Percentiles rank a stretch among this genome's conserved stretches.
Evolutionary conservation across 2,797 vertebrate genomes (phyloP).

Genomic region (Lerista edwardsae): DNA sequence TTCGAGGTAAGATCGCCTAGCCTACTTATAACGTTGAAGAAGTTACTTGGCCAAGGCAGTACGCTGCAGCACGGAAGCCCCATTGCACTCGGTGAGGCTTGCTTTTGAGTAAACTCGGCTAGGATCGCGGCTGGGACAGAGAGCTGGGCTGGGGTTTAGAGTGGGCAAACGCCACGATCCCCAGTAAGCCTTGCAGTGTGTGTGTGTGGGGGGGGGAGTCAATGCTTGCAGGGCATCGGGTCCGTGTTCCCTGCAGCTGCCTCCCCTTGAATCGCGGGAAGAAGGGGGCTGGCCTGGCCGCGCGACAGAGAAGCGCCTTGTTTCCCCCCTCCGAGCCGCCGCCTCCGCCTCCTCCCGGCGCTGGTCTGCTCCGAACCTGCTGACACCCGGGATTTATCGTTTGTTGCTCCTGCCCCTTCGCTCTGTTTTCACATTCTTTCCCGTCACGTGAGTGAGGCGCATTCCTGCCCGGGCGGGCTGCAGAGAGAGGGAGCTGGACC

Average conservation of each 20-base stretch:
- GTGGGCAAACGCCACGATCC: no score
- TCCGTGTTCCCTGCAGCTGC: neutral
- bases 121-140: neutral
- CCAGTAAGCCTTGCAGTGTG: no score
- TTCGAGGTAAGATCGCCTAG: neutral
- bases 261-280: neutral
- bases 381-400: conserved; percentile 22
- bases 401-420: conserved; percentile 11
- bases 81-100: no score
- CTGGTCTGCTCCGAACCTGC: neutral
- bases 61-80: neutral
- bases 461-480: conserved; percentile 21
- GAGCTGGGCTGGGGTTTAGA: no score
- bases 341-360: neutral
- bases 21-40: neutral
- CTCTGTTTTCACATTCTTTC: conserved; percentile 3
- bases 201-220: no score
- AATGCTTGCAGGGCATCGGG: neutral
- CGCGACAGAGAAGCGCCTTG: neutral
- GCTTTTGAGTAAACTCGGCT: neutral
- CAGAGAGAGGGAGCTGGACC: neutral
- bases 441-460: conserved; percentile 7
- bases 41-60: neutral
- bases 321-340: neutral
- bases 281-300: no score